Evolutionary conservation across 2,797 vertebrate genomes (phyloP).

Genomic region (Poliocrania exsul): DNA sequence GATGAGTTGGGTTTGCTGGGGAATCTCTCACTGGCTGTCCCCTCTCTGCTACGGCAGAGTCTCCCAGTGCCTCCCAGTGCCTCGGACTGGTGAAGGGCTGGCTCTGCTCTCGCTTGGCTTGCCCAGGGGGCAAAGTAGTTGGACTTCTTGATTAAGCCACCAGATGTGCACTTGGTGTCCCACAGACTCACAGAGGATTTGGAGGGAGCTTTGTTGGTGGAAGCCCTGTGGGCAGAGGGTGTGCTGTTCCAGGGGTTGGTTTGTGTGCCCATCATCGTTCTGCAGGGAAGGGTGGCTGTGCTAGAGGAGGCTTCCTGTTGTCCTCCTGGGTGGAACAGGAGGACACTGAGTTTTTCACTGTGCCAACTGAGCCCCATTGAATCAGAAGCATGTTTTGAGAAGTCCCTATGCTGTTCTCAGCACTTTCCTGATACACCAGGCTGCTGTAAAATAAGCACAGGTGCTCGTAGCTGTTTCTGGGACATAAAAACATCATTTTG

Average conservation of each 20-base stretch:
- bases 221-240: not conserved
- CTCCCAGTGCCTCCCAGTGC: slow-evolving; percentile 38
- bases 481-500: slow-evolving; percentile 27
- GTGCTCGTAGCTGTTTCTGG: slow-evolving; percentile 64
- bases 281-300: not conserved
- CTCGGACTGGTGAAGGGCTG: not conserved
- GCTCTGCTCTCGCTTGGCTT: not conserved
- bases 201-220: not conserved
- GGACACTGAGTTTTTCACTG: not conserved
- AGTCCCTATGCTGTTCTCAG: slow-evolving; percentile 37
- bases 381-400: slow-evolving; percentile 27
- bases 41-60: slow-evolving; percentile 33
- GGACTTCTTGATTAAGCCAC: not conserved
- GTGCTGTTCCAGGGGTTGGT: not conserved
- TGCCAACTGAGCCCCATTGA: slow-evolving; percentile 39
- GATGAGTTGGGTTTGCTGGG: slow-evolving; percentile 29
- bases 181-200: not conserved
- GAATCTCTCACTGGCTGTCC: not conserved
- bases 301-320: not conserved
- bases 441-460: slow-evolving; percentile 57
- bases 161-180: not conserved
- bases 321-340: not conserved
- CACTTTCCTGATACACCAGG: slow-evolving; percentile 34
- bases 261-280: not conserved
- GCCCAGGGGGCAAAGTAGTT: not conserved